phyloP scores from a whole-genome alignment of 2,797 vertebrate species.

The Miichthys miiuy region DNA sequence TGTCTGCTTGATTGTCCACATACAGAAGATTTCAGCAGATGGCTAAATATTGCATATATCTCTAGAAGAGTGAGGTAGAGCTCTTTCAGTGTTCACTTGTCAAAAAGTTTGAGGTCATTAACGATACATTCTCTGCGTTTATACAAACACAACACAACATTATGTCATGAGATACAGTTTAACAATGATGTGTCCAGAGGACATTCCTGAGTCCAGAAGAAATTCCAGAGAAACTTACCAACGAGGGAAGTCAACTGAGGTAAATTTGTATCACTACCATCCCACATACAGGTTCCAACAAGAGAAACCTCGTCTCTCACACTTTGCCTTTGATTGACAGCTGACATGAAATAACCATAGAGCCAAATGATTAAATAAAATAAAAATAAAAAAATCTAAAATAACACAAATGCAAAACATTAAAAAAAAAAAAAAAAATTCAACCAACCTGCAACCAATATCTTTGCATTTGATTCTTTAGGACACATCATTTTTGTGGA shows the following conservation, averaged over 20 bases:
- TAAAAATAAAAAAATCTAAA: slow-evolving; percentile 40
- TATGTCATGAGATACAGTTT: slow-evolving; percentile 57
- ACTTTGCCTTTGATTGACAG: slow-evolving; percentile 52
- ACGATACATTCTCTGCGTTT: slow-evolving; percentile 72
- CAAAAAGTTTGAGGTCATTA: slow-evolving; percentile 65
- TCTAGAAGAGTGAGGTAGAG: slow-evolving; percentile 76
- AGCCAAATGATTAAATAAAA: slow-evolving; percentile 69
- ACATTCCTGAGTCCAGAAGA: slow-evolving; percentile 69
- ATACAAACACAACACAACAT: slow-evolving; percentile 71
- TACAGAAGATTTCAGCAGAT: slow-evolving; percentile 66
- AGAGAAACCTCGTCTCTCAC: slow-evolving; percentile 31
- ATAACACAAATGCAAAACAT: slow-evolving; percentile 29
- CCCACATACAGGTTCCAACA: slow-evolving; percentile 27
- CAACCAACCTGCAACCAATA: slow-evolving; percentile 9
- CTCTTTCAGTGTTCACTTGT: slow-evolving; percentile 71
- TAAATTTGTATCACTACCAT: slow-evolving; percentile 67
- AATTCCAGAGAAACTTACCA: slow-evolving; percentile 78
- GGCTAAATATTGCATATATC: slow-evolving; percentile 75
- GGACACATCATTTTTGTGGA: slow-evolving; percentile 22
- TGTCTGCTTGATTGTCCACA: slow-evolving; percentile 79
- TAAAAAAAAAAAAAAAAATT: slow-evolving; percentile 43
- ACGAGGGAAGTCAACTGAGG: slow-evolving; percentile 79
- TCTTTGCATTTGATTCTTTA: slow-evolving; percentile 26
- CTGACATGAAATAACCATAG: slow-evolving; percentile 36
- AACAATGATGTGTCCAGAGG: slow-evolving; percentile 56